A percentile compares a stretch with the other conserved stretches of the same genome.
Conservation (phyloP, 2,113 vertebrate genomes). For the Lepus americanus region DNA sequence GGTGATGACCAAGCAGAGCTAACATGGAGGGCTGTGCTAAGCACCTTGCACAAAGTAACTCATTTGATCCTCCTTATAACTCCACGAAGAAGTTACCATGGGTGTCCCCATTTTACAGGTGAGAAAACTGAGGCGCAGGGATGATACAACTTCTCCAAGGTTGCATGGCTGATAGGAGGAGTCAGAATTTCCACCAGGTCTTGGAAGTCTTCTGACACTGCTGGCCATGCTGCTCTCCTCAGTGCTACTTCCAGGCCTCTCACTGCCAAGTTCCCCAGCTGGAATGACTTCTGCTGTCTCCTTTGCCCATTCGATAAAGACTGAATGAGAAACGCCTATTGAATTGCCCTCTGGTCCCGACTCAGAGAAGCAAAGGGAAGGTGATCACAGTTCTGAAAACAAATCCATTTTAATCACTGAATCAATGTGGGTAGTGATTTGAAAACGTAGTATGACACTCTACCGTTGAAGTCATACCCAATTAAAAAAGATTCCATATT, state of each 20-base stretch:
- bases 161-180: background rate
- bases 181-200: background rate
- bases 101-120: background rate
- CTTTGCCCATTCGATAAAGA: background rate
- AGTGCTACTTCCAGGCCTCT: background rate
- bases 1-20: background rate
- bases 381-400: background rate
- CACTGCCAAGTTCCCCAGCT: no score
- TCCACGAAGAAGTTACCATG: background rate
- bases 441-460: background rate
- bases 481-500: background rate
- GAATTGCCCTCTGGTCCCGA: background rate
- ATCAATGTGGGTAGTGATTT: background rate
- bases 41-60: background rate
- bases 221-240: background rate
- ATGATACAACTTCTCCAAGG: background rate
- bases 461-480: background rate
- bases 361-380: slow-evolving; percentile 17
- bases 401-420: background rate
- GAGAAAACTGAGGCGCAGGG: background rate
- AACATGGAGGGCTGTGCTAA: background rate
- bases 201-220: no score
- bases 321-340: background rate
- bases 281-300: background rate
- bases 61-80: background rate